These are phyloP conservation scores for Megalops atlanticus DNA, from an alignment of 2,113 vertebrate genomes.

Conservation along the genomic window DNA sequence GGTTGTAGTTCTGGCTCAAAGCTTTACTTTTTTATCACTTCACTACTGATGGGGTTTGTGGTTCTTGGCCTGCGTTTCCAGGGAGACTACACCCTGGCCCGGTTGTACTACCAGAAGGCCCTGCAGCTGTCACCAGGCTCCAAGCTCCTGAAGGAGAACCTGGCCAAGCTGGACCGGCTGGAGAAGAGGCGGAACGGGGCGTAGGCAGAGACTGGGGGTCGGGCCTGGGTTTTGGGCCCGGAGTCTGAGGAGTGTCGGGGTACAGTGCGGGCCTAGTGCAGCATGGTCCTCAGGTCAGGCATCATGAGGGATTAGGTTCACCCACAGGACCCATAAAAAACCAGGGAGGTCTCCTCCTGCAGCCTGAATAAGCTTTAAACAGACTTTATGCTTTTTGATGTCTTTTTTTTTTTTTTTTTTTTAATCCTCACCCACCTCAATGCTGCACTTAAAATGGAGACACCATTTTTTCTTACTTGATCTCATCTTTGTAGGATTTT, in stretches of 20 bases:
- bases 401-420: too few relatives aligned
- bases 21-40: not conserved
- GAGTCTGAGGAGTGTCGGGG: not conserved
- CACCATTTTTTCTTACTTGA: not conserved
- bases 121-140: slow-evolving; percentile 86
- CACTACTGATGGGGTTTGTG: not conserved
- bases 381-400: not conserved
- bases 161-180: slow-evolving; percentile 90
- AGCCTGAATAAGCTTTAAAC: slow-evolving; percentile 19
- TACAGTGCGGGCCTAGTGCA: not conserved
- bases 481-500: too few relatives aligned
- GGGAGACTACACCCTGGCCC: slow-evolving; percentile 88
- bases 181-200: slow-evolving; percentile 80
- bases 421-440: slow-evolving; percentile 9
- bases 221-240: not conserved
- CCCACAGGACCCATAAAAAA: not conserved
- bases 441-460: not conserved
- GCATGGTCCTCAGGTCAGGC: not conserved
- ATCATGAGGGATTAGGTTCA: not conserved
- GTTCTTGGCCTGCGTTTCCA: slow-evolving; percentile 51
- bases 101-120: slow-evolving; percentile 87
- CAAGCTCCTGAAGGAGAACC: slow-evolving; percentile 90
- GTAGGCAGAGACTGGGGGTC: not conserved
- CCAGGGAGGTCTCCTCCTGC: not conserved
- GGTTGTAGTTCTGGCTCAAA: not conserved